Percentiles rank a stretch among this genome's conserved stretches.
These are phyloP conservation scores for Talpa occidentalis DNA, from an alignment of 2,113 vertebrate genomes.

Conservation along the genomic window DNA sequence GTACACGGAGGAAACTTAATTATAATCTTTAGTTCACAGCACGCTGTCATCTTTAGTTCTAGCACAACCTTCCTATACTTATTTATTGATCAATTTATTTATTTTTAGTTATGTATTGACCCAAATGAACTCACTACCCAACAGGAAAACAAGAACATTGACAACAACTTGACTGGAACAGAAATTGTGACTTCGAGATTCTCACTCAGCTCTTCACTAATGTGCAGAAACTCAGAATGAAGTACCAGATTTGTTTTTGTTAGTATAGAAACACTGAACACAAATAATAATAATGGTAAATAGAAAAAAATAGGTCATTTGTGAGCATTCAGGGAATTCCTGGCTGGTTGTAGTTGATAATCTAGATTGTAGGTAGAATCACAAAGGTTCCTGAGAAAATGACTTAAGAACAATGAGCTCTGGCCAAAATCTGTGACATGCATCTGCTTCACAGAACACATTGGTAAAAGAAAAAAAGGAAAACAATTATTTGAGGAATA, in stretches of 20 bases:
- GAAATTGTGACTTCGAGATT: background rate
- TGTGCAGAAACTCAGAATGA: background rate
- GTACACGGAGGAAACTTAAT: background rate
- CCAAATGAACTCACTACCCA: background rate
- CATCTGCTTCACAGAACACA: background rate
- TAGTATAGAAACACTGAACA: conserved; percentile 6
- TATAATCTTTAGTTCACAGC: background rate
- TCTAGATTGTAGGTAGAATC: background rate
- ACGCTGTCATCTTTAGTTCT: background rate
- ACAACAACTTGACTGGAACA: background rate
- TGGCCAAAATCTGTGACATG: conserved; percentile 16
- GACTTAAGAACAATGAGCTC: background rate
- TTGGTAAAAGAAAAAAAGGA: background rate
- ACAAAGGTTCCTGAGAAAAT: background rate
- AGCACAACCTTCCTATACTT: background rate
- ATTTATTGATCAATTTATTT: background rate
- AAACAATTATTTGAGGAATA: background rate
- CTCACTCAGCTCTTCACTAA: background rate
- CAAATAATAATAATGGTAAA: conserved; percentile 8
- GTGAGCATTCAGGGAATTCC: background rate
- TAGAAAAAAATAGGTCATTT: conserved; percentile 30
- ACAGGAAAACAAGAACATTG: background rate
- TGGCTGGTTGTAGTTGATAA: background rate
- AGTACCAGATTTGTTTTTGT: background rate
- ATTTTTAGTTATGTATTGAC: background rate